A percentile compares a stretch with the other conserved stretches of the same genome.
These are phyloP conservation scores for Vulpes lagopus DNA, from an alignment of 2,113 vertebrate species.

Conservation along the genomic window DNA sequence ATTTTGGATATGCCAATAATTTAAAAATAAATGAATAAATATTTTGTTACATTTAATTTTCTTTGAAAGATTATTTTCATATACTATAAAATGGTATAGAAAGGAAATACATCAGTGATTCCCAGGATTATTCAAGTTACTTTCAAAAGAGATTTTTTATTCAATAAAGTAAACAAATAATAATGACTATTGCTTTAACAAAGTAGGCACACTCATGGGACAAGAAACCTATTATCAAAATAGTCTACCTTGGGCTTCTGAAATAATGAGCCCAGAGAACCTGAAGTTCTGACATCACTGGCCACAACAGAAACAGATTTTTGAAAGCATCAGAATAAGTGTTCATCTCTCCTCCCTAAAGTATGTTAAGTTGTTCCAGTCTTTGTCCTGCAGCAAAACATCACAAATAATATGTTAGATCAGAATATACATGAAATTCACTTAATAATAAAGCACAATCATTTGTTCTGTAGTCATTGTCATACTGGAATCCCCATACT, in stretches of 20 bases:
- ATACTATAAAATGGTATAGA: not conserved
- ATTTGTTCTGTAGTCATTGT: not conserved
- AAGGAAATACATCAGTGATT: not conserved
- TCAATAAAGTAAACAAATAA: not conserved
- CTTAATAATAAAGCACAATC: not conserved
- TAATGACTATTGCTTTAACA: not conserved
- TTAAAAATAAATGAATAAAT: not conserved
- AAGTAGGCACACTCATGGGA: not conserved
- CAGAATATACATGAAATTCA: not conserved
- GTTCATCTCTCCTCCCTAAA: conserved; percentile 25
- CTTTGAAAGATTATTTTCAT: not conserved
- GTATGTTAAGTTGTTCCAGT: not conserved
- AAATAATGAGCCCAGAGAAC: not conserved
- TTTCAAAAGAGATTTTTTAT: not conserved
- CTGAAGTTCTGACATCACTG: not conserved
- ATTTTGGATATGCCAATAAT: not conserved
- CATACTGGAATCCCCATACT: not conserved
- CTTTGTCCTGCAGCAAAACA: conserved; percentile 40
- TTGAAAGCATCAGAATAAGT: not conserved
- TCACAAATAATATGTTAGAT: conserved; percentile 5
- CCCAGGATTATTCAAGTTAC: not conserved
- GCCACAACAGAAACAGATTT: not conserved
- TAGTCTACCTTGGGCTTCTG: not conserved
- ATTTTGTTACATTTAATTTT: not conserved
- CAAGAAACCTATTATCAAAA: not conserved